Conservation (phyloP, 2,113 vertebrate species). For the Eolophus roseicapilla region DNA sequence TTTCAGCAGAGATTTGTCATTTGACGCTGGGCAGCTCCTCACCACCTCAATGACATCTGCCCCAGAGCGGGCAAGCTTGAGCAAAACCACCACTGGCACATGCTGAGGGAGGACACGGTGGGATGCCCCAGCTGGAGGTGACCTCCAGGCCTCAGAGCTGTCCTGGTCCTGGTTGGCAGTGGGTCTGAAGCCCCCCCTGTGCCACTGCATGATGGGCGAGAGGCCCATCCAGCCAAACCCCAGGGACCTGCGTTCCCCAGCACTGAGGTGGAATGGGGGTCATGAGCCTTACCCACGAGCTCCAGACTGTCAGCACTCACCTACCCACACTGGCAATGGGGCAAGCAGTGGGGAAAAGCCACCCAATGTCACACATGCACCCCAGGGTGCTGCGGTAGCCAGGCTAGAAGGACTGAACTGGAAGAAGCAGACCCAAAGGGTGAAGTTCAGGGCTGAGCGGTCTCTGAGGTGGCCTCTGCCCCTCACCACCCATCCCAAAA, state of each 20-base stretch:
- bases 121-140: background rate
- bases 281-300: accelerated
- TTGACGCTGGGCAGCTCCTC: background rate
- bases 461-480: background rate
- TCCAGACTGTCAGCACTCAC: background rate
- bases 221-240: background rate
- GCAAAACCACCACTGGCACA: accelerated
- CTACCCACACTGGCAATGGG: background rate
- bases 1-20: background rate
- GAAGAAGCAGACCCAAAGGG: background rate
- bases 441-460: background rate
- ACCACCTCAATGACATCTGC: background rate
- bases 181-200: background rate
- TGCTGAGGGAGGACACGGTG: background rate
- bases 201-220: background rate
- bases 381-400: background rate
- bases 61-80: background rate
- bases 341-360: background rate
- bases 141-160: background rate
- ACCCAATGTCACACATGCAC: background rate
- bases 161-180: background rate
- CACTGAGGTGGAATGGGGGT: background rate
- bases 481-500: background rate
- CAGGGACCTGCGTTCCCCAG: background rate
- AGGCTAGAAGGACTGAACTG: background rate